Evolutionary conservation across 1,140 invertebrate genomes (phyloP).

Genomic region (Brachionus calyciflorus): DNA sequence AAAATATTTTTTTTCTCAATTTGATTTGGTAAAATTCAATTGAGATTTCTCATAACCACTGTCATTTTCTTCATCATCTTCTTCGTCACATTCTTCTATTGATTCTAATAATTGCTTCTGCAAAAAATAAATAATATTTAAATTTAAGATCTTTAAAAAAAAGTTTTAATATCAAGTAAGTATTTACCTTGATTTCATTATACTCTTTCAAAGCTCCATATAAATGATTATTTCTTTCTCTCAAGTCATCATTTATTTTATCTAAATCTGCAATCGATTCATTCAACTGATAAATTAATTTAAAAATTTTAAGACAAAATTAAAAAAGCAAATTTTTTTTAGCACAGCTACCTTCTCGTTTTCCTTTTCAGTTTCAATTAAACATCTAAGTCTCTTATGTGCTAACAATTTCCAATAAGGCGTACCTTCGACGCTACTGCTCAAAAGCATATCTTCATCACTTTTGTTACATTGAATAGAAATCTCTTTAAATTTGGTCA

Average conservation of each 20-base stretch:
- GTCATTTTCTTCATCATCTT: constrained; percentile 34
- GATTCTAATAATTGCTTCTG: not conserved
- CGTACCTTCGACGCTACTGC: not conserved
- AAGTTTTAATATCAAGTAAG: not conserved
- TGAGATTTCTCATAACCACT: constrained; percentile 37
- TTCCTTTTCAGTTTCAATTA: constrained; percentile 14
- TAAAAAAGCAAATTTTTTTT: not conserved
- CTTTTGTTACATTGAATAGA: constrained; percentile 42
- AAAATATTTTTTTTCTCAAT: not conserved
- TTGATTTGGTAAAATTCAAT: not conserved
- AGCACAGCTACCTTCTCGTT: constrained; percentile 14
- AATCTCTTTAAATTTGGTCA: constrained; percentile 13
- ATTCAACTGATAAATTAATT: not conserved
- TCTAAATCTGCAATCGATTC: constrained; percentile 9
- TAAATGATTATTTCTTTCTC: not conserved
- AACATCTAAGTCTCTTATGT: not conserved
- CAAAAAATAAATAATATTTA: not conserved
- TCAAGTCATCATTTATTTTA: constrained; percentile 30
- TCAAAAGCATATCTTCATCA: constrained; percentile 43
- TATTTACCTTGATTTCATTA: constrained; percentile 37
- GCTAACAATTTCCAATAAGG: constrained; percentile 38
- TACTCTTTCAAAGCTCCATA: constrained; percentile 5
- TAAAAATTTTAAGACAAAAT: not conserved
- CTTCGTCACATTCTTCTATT: constrained; percentile 33
- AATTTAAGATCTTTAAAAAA: not conserved